Conservation (phyloP, 2,888 invertebrate genomes). For the Ochropleura plecta region DNA sequence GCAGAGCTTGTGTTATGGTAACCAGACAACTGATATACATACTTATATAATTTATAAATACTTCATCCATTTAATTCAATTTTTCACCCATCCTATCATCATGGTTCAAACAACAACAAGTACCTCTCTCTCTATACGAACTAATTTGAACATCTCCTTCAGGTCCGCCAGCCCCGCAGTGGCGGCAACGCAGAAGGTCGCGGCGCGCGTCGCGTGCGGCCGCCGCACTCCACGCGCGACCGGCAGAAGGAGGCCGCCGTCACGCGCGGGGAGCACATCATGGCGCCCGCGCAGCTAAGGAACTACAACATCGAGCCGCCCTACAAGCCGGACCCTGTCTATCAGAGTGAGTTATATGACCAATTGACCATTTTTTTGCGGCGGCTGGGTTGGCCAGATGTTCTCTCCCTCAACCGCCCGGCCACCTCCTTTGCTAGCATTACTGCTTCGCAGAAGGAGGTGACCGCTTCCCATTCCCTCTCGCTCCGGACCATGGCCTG, state of each 20-base stretch:
- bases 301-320: conserved; percentile 78
- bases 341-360: conserved; percentile 76
- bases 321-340: conserved; percentile 77
- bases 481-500: no score
- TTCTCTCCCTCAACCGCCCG: no score
- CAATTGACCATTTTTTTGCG: no score
- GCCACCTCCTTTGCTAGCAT: no score
- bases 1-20: no score
- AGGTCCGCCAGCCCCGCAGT: conserved; percentile 90
- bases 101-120: background rate
- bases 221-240: conserved; percentile 97
- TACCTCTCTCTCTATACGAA: background rate
- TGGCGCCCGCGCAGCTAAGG: conserved; percentile 85
- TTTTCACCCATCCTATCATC: background rate
- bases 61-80: no score
- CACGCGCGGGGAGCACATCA: conserved; percentile 95
- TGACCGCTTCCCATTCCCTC: no score
- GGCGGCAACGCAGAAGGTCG: conserved; percentile 82
- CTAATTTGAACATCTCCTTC: background rate
- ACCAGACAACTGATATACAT: no score
- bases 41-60: no score
- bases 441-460: no score
- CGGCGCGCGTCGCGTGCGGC: conserved; percentile 92
- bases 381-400: no score
- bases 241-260: conserved; percentile 95